Percentiles rank a stretch among this genome's conserved stretches.
These are phyloP conservation scores for Ceyx melanurus DNA, from an alignment of 2,113 vertebrate genomes.

Conservation along the genomic window DNA sequence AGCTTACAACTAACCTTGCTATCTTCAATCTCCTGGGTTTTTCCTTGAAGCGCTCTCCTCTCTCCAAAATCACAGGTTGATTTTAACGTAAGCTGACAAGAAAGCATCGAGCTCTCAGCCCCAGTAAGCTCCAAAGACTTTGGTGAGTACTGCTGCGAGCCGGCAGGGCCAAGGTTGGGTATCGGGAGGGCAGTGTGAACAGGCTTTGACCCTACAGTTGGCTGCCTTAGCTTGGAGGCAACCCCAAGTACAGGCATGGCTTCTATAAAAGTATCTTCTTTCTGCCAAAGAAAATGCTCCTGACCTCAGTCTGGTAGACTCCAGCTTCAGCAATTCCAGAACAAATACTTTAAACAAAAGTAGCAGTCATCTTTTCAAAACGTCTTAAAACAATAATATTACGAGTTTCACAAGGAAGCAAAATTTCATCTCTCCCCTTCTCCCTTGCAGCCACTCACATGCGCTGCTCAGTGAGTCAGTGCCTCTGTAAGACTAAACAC, in stretches of 20 bases:
- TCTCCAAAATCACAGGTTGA: conserved; percentile 82
- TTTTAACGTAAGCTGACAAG: conserved; percentile 88
- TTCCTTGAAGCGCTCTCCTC: conserved; percentile 73
- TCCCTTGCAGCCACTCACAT: conserved; percentile 71
- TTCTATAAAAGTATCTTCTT: conserved; percentile 76
- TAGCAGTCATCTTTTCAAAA: conserved; percentile 69
- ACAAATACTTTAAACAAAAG: conserved; percentile 76
- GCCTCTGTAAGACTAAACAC: conserved; percentile 81
- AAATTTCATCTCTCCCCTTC: conserved; percentile 65
- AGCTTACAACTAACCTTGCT: conserved; percentile 89
- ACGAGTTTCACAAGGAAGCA: conserved; percentile 58
- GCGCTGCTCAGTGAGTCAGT: conserved; percentile 72
- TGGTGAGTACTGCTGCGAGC: conserved; percentile 77
- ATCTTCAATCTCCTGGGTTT: conserved; percentile 84
- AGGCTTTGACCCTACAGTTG: conserved; percentile 86
- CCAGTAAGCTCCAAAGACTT: conserved; percentile 79
- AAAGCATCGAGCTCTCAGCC: conserved; percentile 72
- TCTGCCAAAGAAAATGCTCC: conserved; percentile 81
- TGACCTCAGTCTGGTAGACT: conserved; percentile 78
- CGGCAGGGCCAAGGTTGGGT: conserved; percentile 79
- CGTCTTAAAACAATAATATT: conserved; percentile 51
- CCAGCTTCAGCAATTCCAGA: conserved; percentile 77
- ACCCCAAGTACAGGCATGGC: conserved; percentile 96
- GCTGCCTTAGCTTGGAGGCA: conserved; percentile 91
- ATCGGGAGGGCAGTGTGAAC: conserved; percentile 90